A percentile compares a stretch with the other conserved stretches of the same genome.
Evolutionary conservation across 2,888 invertebrate species (phyloP).

Genomic region (Lithophane semibrunnea): DNA sequence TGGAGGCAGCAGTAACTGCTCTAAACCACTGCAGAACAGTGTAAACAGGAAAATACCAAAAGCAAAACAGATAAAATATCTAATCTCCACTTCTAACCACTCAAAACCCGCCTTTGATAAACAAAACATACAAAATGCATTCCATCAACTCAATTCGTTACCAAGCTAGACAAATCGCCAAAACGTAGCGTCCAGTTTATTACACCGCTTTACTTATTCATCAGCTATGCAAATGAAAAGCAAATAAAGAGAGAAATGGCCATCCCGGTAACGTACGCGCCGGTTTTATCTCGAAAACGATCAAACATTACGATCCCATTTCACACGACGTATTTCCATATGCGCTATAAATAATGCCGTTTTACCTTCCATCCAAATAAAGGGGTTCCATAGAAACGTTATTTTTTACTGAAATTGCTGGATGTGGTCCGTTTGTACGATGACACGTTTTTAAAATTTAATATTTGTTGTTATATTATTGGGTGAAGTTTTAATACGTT

Average conservation of each 20-base stretch:
- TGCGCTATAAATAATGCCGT: slow-evolving; percentile 81
- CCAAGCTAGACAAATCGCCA: slow-evolving; percentile 60
- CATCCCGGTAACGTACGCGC: slow-evolving; percentile 73
- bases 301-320: slow-evolving; percentile 85
- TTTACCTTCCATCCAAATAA: slow-evolving; percentile 78
- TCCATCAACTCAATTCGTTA: slow-evolving; percentile 44
- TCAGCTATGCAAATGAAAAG: slow-evolving; percentile 83
- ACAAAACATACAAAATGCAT: slow-evolving; percentile 40
- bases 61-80: slow-evolving; percentile 14
- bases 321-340: slow-evolving; percentile 81
- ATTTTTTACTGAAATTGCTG: slow-evolving; percentile 62
- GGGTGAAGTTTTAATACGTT: slow-evolving; percentile 4
- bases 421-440: slow-evolving; percentile 58
- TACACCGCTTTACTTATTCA: slow-evolving; percentile 78
- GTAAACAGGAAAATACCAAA: background rate
- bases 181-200: slow-evolving; percentile 71
- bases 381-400: slow-evolving; percentile 61
- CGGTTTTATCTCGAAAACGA: slow-evolving; percentile 83
- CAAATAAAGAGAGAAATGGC: slow-evolving; percentile 83
- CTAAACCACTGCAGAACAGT: background rate
- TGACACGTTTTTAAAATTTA: slow-evolving; percentile 6
- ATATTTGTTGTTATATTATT: background rate
- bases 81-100: slow-evolving; percentile 16
- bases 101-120: slow-evolving; percentile 26
- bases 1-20: background rate